Conservation (phyloP, 2,888 invertebrate species). For the Tetramorium bicarinatum region DNA sequence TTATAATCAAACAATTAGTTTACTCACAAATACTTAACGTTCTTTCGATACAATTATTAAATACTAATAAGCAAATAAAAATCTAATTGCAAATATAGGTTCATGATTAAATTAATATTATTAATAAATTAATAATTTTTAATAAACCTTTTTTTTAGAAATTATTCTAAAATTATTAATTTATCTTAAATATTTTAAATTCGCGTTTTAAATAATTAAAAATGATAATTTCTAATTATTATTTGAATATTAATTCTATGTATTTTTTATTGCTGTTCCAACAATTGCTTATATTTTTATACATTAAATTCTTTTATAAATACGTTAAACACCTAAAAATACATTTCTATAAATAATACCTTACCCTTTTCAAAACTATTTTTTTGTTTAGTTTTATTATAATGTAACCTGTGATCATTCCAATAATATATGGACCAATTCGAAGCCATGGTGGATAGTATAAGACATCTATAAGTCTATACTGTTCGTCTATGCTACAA, state of each 20-base stretch:
- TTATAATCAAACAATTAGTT: background rate
- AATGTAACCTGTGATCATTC: slow-evolving; percentile 87
- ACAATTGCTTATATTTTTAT: background rate
- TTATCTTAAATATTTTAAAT: background rate
- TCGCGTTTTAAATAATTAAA: background rate
- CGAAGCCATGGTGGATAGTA: slow-evolving; percentile 85
- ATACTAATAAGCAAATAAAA: background rate
- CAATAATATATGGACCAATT: slow-evolving; percentile 84
- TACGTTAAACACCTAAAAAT: too few species aligned
- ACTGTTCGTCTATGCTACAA: slow-evolving; percentile 85
- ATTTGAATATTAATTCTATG: background rate
- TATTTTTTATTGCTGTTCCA: background rate
- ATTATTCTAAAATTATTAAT: background rate
- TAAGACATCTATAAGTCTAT: slow-evolving; percentile 83
- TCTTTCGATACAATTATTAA: background rate
- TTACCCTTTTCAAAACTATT: slow-evolving; percentile 78
- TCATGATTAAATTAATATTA: too few species aligned
- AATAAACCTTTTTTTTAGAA: background rate
- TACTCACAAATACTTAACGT: background rate
- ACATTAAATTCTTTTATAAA: background rate
- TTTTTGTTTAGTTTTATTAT: slow-evolving; percentile 81
- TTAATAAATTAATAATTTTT: background rate
- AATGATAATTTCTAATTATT: background rate
- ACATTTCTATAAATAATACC: slow-evolving; percentile 16
- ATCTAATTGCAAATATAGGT: background rate